A percentile compares a stretch with the other conserved stretches of the same genome.
phyloP scores from a whole-genome alignment of 2,888 invertebrate species.

The Dusona sp. region DNA sequence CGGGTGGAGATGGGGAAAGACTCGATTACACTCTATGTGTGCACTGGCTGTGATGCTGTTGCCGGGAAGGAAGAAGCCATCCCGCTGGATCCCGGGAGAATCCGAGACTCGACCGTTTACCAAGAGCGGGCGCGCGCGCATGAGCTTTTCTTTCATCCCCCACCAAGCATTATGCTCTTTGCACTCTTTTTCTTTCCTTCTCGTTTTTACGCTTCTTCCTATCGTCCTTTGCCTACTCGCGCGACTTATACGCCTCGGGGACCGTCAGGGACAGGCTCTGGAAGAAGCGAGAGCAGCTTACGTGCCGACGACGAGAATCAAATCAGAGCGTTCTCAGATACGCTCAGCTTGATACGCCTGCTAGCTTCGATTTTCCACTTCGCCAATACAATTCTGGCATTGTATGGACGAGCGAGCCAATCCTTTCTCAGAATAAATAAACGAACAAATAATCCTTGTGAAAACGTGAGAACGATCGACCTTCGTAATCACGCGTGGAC shows the following conservation, averaged over 20 bases:
- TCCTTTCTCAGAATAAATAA: not conserved
- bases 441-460: not conserved
- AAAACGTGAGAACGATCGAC: slow-evolving; percentile 32
- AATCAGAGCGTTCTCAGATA: slow-evolving; percentile 5
- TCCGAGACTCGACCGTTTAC: slow-evolving; percentile 68
- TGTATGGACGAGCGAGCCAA: not conserved
- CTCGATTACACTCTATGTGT: slow-evolving; percentile 60
- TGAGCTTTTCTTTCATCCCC: slow-evolving; percentile 41
- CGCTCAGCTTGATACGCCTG: not conserved
- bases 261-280: slow-evolving; percentile 15
- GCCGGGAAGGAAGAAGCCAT: slow-evolving; percentile 78
- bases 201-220: not conserved
- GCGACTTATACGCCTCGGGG: slow-evolving; percentile 18
- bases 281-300: slow-evolving; percentile 42
- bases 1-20: slow-evolving; percentile 30
- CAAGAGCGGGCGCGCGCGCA: slow-evolving; percentile 41
- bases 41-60: slow-evolving; percentile 72
- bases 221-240: not conserved
- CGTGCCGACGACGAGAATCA: slow-evolving; percentile 24
- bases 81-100: slow-evolving; percentile 77
- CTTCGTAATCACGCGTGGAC: not conserved
- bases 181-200: slow-evolving; percentile 3
- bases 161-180: not conserved
- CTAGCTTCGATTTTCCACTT: not conserved
- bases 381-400: not conserved